Base-by-base conservation (phyloP, 92 coral and sea anemone genomes). In the Epizoanthus ramosus region DNA sequence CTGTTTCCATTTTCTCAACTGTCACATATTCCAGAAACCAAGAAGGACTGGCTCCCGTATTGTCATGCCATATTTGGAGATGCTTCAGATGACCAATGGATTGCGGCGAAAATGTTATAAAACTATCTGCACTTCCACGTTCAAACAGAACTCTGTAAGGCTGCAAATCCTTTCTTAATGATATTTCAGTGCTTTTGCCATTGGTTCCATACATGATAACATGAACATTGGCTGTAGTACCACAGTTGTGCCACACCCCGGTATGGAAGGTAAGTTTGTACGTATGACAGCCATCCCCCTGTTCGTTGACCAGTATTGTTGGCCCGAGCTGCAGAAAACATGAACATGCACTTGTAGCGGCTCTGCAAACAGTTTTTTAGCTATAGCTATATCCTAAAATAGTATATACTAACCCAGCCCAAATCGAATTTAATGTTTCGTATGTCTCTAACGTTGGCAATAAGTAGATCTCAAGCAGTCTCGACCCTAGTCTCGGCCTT, bases 1-100 rank as follows among this genome's bases (percentile, higher is more conserved):
- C 58, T 8, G 14, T 19, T n/a, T 81, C 69, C 17, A 52, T 65
- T 66, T 87, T 74, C 12, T 25, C 8, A 28, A 87, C 45, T 7
- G 39, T 52, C 10, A 81, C 84, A 41, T 87, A 72, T 19, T 73
- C 87, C 9, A 87, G 68, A 74, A 82, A 74, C 90, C 90, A 87
- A 6, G 90, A 73, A 22, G 90, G 90, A 19, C 50, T 87, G 31
- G 53, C 35, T 18, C 90, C 90, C 1, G 24, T 24, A 65, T 66
- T 82, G 17, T 87, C 90, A n/a, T 87, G 90, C 16, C 90, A 74
- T 17, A 87, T 66, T 16, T 79, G 69, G 57, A 87, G 54, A 1
- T 52, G 69, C 1, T 56, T 59, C 59, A 87, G 63, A 1, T 18
- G 45, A 16, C 90, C 90, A 22, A 87, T 72, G 7, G 52, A 35